Percentiles rank a stretch among this genome's conserved stretches.
These are phyloP conservation scores for Ips nitidus DNA, from an alignment of 1,140 invertebrate species.

Conservation along the genomic window DNA sequence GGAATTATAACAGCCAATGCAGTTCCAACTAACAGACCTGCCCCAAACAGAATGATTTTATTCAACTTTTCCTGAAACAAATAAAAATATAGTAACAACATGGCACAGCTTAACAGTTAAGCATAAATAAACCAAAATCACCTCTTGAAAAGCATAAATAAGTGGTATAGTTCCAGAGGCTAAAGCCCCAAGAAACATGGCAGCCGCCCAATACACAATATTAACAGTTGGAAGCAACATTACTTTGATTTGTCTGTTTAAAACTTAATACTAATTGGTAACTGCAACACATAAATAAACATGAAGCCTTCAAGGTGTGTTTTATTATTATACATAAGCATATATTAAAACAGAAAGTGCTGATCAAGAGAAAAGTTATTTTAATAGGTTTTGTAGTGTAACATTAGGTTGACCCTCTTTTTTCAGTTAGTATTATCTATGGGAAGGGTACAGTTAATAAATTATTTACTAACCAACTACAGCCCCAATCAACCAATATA, in stretches of 20 bases:
- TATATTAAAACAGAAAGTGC: no score
- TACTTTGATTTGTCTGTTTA: background rate
- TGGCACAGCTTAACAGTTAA: constrained; percentile 9
- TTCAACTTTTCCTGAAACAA: constrained; percentile 87
- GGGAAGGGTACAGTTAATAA: no score
- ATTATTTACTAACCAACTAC: no score
- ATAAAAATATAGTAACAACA: constrained; percentile 46
- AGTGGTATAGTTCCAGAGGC: constrained; percentile 91
- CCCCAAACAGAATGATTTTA: constrained; percentile 91
- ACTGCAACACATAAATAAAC: no score
- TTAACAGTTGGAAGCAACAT: background rate
- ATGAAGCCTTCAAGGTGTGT: no score
- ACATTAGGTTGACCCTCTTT: no score
- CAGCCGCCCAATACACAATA: constrained; percentile 58
- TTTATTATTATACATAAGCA: no score
- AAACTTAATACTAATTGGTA: no score
- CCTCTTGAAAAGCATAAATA: constrained; percentile 91
- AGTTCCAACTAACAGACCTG: constrained; percentile 96
- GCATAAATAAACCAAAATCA: constrained; percentile 49
- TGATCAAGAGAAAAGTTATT: no score
- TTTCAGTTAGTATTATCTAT: no score
- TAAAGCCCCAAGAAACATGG: constrained; percentile 96
- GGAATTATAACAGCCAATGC: constrained; percentile 98
- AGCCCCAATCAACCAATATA: no score
- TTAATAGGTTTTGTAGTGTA: no score